Conservation (phyloP, 2,113 vertebrate species). For the Microcebus jonahi region DNA sequence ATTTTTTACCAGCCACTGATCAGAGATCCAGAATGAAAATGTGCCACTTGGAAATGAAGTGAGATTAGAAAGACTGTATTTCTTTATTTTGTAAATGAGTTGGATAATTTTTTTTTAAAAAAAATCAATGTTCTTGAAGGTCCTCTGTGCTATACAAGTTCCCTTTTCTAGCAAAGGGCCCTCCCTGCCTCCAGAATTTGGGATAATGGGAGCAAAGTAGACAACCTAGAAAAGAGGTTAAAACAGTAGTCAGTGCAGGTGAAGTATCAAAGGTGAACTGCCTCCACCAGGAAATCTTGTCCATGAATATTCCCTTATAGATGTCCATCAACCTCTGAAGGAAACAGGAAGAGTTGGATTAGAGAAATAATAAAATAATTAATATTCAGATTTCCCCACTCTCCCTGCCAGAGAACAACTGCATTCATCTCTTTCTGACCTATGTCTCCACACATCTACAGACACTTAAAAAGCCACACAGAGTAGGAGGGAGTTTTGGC, state of each 20-base stretch:
- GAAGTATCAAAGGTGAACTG: background rate
- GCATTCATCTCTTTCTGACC: background rate
- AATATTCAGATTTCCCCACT: background rate
- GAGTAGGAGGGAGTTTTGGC: background rate
- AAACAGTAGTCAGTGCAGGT: background rate
- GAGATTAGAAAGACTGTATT: background rate
- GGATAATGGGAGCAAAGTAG: background rate
- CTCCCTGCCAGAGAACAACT: background rate
- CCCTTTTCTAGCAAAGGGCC: background rate
- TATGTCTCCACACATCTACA: background rate
- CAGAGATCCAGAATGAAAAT: constrained; percentile 26
- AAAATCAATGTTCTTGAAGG: background rate
- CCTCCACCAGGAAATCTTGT: background rate
- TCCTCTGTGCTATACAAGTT: background rate
- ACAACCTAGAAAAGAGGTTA: background rate
- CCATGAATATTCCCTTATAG: background rate
- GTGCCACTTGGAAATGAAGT: background rate
- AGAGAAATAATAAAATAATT: background rate
- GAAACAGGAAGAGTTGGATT: background rate
- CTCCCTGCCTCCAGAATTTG: background rate
- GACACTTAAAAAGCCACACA: background rate
- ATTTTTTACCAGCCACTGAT: background rate
- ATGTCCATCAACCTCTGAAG: background rate
- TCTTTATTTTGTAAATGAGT: constrained; percentile 9
- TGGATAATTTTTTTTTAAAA: background rate